These are phyloP conservation scores for Palythoa heliodiscus DNA, from an alignment of 92 coral and sea anemone species.

Conservation along the genomic window DNA sequence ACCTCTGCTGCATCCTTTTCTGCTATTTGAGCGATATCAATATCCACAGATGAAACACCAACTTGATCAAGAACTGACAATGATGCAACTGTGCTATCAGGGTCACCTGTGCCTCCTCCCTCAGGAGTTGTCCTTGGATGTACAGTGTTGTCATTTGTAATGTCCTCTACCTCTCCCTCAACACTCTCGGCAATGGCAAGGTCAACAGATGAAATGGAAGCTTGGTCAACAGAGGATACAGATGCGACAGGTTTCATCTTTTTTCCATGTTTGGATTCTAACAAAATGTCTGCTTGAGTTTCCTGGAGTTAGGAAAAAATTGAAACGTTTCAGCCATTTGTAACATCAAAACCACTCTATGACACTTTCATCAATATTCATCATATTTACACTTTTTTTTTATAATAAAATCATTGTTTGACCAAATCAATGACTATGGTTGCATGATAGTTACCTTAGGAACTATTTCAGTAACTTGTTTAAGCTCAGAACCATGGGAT, in stretches of 20 bases:
- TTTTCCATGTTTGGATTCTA: constrained; percentile 25
- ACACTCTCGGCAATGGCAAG: constrained; percentile 86
- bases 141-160: constrained; percentile 23
- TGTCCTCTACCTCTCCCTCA: constrained; percentile 70
- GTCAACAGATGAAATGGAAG: constrained; percentile 87
- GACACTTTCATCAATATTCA: no score
- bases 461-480: constrained; percentile 22
- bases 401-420: no score
- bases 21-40: constrained; percentile 55
- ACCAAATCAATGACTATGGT: no score
- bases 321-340: neutral
- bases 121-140: constrained; percentile 32
- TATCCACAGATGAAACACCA: constrained; percentile 75
- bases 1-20: constrained; percentile 48
- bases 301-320: neutral
- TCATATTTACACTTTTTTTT: no score
- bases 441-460: constrained; percentile 2
- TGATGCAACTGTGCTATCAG: constrained; percentile 45
- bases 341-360: neutral
- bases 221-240: constrained; percentile 87
- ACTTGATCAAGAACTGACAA: constrained; percentile 75
- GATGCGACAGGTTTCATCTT: constrained; percentile 65
- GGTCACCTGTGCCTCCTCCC: constrained; percentile 28
- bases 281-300: constrained; percentile 19
- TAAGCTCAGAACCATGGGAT: neutral